Evolutionary conservation across 1,140 invertebrate species (phyloP), one percentile per base, ranked within the genome.

Genomic region (Mya arenaria): DNA sequence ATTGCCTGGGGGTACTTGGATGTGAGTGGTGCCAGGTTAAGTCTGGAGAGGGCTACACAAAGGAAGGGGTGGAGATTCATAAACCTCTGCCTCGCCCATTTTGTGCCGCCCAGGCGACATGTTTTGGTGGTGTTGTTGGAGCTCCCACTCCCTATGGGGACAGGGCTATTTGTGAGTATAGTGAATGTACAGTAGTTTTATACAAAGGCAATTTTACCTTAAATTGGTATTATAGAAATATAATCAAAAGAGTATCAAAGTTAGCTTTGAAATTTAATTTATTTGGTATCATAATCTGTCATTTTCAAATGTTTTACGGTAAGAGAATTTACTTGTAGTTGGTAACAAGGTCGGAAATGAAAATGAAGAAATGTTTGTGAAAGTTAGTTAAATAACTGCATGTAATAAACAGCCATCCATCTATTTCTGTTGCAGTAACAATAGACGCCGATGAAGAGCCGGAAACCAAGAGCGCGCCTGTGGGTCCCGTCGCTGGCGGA

Each of bases 21-120:
- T 98, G 97, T 92, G 96, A 97, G 89, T 98, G 97, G 97, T 98
- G 97, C 92, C 95, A 96, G 84, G 92, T 96, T 63, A 96, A 97
- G 94, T 94, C 39, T 41, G 28, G 39, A 25, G 66, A 80, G 25
- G 32, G 36, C 23, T 62, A 44, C 32, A 60, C 71, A 17, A 96
- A 97, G 89, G 96, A 95, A 25, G 89, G 89, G 0, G 94, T 95
- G 85, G 71, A 73, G 34, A 30, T 82, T 4, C 77, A 71, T 62
- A 80, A 80, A 95, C 94, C 8, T 91, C 92, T 19, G 93, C 97
- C 1, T 91, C 91, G 94, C 1, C 95, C 97, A 0, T 97, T 96
- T 90, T 98, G 97, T 91, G 95, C 96, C 0, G 94, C 95, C 1
- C 95, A 97, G 85, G 94, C 95, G 1, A 94, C 95, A 28, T 98